Percentiles rank a stretch among this genome's conserved stretches.
Conservation (phyloP, 2,888 invertebrate species). For the Lagria hirta region DNA sequence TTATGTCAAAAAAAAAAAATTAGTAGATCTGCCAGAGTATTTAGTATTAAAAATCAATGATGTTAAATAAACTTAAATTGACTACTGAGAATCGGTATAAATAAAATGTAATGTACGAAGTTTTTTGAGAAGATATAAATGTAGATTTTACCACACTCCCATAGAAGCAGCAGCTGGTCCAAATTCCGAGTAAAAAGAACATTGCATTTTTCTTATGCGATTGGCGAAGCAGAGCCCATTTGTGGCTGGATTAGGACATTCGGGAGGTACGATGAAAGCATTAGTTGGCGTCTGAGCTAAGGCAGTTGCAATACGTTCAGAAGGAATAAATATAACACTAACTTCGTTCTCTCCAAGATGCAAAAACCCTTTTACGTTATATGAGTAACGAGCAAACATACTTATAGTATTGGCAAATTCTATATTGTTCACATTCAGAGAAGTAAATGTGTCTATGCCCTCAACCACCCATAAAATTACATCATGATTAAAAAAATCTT, state of each 20-base stretch:
- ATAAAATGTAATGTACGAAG: constrained; percentile 62
- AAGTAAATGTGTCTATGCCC: constrained; percentile 84
- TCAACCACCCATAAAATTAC: constrained; percentile 68
- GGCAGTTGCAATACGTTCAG: constrained; percentile 29
- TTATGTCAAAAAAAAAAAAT: no score
- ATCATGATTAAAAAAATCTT: constrained; percentile 43
- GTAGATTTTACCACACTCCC: constrained; percentile 78
- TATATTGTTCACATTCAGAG: constrained; percentile 70
- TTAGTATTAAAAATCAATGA: no score
- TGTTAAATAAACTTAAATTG: no score
- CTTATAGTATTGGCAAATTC: constrained; percentile 69
- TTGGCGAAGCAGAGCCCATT: constrained; percentile 94
- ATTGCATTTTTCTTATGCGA: constrained; percentile 88
- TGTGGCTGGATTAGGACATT: constrained; percentile 74
- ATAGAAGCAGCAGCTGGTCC: constrained; percentile 92
- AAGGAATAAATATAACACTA: background rate
- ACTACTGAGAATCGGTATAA: no score
- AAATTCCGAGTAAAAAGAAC: constrained; percentile 96
- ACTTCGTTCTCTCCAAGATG: background rate
- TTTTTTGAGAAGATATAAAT: constrained; percentile 57
- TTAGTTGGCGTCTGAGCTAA: constrained; percentile 46
- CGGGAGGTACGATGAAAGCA: constrained; percentile 63
- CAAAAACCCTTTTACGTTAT: constrained; percentile 65
- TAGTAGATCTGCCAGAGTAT: no score
- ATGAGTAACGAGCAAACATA: constrained; percentile 82